A percentile compares a stretch with the other conserved stretches of the same genome.
Conservation (phyloP, 2,113 vertebrate genomes). For the Gallinago media region DNA sequence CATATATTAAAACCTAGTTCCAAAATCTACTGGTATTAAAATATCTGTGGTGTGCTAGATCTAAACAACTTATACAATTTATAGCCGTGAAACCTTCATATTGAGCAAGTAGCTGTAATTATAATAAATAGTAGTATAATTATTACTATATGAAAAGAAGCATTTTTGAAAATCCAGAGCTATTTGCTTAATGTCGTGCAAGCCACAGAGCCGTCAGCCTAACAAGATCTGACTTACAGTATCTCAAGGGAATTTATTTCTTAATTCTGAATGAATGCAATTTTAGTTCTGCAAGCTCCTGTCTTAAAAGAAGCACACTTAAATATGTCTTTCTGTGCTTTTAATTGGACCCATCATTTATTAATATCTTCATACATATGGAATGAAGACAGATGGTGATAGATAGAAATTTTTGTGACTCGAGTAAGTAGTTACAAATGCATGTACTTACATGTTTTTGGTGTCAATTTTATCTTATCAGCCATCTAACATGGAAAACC, state of each 20-base stretch:
- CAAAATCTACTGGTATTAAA: background rate
- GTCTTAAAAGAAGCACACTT: background rate
- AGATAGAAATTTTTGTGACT: background rate
- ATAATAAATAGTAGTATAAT: background rate
- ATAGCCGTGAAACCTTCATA: background rate
- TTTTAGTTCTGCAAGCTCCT: background rate
- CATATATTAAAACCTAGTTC: background rate
- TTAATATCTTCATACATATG: background rate
- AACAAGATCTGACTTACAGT: background rate
- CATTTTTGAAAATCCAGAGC: background rate
- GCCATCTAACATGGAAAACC: background rate
- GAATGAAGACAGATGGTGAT: background rate
- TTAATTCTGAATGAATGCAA: background rate
- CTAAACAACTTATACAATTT: background rate
- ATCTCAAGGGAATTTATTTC: background rate
- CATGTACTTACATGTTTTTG: background rate
- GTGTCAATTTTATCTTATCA: background rate
- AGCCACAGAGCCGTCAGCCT: background rate
- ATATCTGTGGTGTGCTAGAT: background rate
- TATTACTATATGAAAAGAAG: background rate
- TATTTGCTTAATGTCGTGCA: rapidly evolving
- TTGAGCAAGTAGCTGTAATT: background rate
- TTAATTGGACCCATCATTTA: background rate
- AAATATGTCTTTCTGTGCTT: background rate
- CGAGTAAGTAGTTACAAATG: background rate